phyloP scores from a whole-genome alignment of 1,140 invertebrate species.

The Cotesia vestalis region DNA sequence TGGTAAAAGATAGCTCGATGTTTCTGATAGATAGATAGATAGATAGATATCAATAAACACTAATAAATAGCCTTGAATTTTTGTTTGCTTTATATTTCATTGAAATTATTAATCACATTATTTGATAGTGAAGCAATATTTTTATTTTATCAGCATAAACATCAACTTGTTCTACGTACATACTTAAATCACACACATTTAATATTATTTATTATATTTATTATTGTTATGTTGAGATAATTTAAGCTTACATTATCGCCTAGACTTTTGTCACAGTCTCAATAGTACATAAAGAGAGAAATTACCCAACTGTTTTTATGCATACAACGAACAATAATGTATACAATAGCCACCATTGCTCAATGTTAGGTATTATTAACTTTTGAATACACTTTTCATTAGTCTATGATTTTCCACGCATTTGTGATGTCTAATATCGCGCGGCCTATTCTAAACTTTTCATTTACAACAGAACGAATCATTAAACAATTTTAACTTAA shows the following conservation, averaged over 20 bases:
- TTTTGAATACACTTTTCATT: slow-evolving; percentile 30
- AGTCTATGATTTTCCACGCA: slow-evolving; percentile 32
- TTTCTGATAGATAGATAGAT: slow-evolving; percentile 4
- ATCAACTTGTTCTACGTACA: background rate
- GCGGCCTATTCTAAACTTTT: slow-evolving; percentile 6
- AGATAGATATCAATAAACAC: background rate
- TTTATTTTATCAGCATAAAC: background rate
- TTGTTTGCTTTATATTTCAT: slow-evolving; percentile 36
- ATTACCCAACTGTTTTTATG: slow-evolving; percentile 34
- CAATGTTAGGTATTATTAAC: slow-evolving; percentile 14
- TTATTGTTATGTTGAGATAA: slow-evolving; percentile 1
- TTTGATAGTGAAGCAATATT: background rate
- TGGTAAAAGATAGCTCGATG: background rate
- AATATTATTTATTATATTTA: slow-evolving; percentile 13
- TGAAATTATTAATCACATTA: background rate
- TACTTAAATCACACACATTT: background rate
- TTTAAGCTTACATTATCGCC: slow-evolving; percentile 15
- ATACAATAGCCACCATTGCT: too few species aligned
- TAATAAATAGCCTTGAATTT: slow-evolving; percentile 47
- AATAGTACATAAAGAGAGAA: slow-evolving; percentile 11
- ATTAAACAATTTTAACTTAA: slow-evolving; percentile 2
- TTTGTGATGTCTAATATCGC: background rate
- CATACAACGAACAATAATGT: slow-evolving; percentile 20
- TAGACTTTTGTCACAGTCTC: slow-evolving; percentile 28
- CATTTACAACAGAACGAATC: background rate